Evolutionary conservation across 2,113 vertebrate genomes (phyloP).

Genomic region (Periophthalmodon schlosseri): DNA sequence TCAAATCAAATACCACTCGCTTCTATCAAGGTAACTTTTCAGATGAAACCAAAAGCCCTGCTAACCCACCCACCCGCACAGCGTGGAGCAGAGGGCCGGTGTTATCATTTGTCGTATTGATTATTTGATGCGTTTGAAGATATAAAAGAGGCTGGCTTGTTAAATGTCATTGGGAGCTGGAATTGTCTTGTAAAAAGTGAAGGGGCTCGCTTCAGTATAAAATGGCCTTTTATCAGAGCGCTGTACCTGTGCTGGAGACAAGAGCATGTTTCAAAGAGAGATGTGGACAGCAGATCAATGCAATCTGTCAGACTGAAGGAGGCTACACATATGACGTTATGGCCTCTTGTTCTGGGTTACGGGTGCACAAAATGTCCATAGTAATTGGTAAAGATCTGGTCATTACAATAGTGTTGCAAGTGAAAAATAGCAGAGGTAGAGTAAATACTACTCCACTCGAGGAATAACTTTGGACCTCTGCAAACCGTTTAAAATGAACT

Average conservation of each 20-base stretch:
- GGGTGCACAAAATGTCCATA: not conserved
- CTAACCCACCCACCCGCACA: too few relatives aligned
- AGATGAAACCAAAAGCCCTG: not conserved
- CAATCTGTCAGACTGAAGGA: conserved; percentile 11
- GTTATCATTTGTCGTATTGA: conserved; percentile 3
- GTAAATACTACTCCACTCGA: too few relatives aligned
- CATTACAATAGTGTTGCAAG: too few relatives aligned
- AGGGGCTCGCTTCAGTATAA: conserved; percentile 3
- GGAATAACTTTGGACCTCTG: too few relatives aligned
- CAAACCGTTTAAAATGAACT: too few relatives aligned
- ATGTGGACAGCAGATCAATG: conserved; percentile 2
- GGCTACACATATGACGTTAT: conserved; percentile 7
- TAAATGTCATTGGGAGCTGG: not conserved
- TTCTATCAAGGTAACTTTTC: not conserved
- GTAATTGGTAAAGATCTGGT: not conserved
- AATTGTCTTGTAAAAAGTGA: conserved; percentile 2
- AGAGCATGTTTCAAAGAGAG: conserved; percentile 7
- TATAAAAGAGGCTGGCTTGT: not conserved
- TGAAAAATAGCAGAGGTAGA: too few relatives aligned
- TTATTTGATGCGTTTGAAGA: conserved; percentile 3
- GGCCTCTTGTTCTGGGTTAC: not conserved
- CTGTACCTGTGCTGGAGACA: not conserved
- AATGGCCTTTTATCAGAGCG: conserved; percentile 3
- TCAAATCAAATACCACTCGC: not conserved
- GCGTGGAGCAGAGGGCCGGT: not conserved